phyloP scores from a whole-genome alignment of 2,888 invertebrate species.

The Hypselothyrea guttata region DNA sequence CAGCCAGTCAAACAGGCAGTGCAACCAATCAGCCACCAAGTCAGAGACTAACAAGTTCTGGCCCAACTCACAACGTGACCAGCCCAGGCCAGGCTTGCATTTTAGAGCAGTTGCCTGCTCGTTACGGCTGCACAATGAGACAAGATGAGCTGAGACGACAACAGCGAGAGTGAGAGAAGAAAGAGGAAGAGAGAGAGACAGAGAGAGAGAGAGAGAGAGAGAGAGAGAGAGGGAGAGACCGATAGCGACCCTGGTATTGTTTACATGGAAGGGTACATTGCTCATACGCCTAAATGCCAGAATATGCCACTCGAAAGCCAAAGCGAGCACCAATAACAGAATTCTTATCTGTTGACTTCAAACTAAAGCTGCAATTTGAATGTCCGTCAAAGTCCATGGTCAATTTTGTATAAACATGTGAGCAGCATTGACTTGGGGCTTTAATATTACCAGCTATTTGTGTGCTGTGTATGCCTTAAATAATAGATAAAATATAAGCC shows the following conservation, averaged over 20 bases:
- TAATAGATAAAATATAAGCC: too few relatives aligned
- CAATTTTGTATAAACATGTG: too few relatives aligned
- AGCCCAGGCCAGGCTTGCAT: conserved; percentile 56
- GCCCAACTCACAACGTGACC: conserved; percentile 21
- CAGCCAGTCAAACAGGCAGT: conserved; percentile 51
- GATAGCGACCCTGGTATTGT: conserved; percentile 55
- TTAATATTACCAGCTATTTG: too few relatives aligned
- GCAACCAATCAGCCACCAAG: conserved; percentile 73
- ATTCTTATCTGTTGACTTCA: too few relatives aligned
- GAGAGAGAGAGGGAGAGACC: conserved; percentile 28
- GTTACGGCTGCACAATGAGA: conserved; percentile 23
- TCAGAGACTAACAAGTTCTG: conserved; percentile 71
- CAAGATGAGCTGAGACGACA: not conserved
- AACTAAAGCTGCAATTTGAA: too few relatives aligned
- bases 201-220: conserved; percentile 2
- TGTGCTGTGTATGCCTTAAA: too few relatives aligned
- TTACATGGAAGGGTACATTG: conserved; percentile 49
- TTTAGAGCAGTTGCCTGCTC: conserved; percentile 65
- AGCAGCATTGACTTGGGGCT: too few relatives aligned
- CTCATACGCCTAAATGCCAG: not conserved
- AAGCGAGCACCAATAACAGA: conserved; percentile 22
- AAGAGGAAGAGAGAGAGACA: conserved; percentile 1
- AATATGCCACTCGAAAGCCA: conserved; percentile 38
- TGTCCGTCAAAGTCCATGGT: too few relatives aligned
- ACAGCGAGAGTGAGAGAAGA: not conserved